A percentile compares a stretch with the other conserved stretches of the same genome.
These are phyloP conservation scores for Lipotes vexillifer DNA, from an alignment of 2,113 vertebrate genomes.

Conservation along the genomic window DNA sequence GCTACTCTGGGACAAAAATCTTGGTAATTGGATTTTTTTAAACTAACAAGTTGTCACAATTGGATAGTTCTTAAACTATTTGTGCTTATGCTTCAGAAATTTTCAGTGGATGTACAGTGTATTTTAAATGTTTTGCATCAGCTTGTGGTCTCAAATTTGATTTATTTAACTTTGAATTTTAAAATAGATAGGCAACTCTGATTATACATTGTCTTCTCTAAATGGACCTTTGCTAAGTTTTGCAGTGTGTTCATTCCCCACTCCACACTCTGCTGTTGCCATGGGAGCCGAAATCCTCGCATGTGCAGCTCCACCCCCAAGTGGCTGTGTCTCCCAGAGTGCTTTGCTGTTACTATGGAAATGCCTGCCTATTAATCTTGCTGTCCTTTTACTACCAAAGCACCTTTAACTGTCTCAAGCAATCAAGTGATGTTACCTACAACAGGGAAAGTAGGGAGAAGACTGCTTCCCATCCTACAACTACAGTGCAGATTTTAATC, in stretches of 20 bases:
- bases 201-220: slow-evolving; percentile 45
- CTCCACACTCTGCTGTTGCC: slow-evolving; percentile 58
- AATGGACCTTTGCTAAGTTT: neutral
- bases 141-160: slow-evolving; percentile 70
- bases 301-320: slow-evolving; percentile 16
- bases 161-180: slow-evolving; percentile 69
- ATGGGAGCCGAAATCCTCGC: slow-evolving; percentile 50
- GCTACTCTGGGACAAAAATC: slow-evolving; percentile 67
- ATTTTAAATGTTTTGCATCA: slow-evolving; percentile 73
- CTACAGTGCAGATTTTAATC: slow-evolving; percentile 64
- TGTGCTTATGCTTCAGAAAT: slow-evolving; percentile 66
- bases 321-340: slow-evolving; percentile 59
- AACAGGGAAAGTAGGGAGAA: slow-evolving; percentile 25
- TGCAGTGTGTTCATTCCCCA: slow-evolving; percentile 37
- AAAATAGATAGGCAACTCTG: slow-evolving; percentile 56
- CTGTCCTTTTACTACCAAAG: slow-evolving; percentile 69
- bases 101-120: slow-evolving; percentile 30
- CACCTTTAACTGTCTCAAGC: slow-evolving; percentile 69
- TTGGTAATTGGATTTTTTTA: slow-evolving; percentile 69
- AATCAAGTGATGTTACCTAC: slow-evolving; percentile 71
- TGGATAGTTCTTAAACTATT: slow-evolving; percentile 63
- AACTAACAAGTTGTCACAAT: slow-evolving; percentile 69
- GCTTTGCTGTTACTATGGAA: slow-evolving; percentile 75
- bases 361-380: slow-evolving; percentile 72
- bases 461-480: slow-evolving; percentile 43